phyloP scores from a whole-genome alignment of 2,888 invertebrate species.

The Leucania comma region DNA sequence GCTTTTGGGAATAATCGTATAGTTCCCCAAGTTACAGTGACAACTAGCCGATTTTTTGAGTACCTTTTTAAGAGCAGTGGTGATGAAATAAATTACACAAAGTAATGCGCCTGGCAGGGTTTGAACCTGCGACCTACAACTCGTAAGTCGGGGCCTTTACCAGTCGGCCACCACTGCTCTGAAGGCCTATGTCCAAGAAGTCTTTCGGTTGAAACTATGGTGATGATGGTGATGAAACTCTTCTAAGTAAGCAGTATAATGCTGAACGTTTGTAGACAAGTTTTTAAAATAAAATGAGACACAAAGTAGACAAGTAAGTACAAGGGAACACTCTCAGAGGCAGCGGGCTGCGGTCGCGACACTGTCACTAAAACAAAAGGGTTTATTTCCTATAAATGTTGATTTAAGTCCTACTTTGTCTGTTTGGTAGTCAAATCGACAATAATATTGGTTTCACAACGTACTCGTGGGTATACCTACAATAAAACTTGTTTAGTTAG shows the following conservation, averaged over 20 bases:
- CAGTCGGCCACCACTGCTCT: too few species aligned
- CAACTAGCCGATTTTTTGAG: too few species aligned
- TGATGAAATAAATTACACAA: too few species aligned
- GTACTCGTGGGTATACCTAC: too few species aligned
- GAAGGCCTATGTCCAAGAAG: too few species aligned
- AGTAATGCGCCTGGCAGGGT: too few species aligned
- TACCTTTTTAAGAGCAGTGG: too few species aligned
- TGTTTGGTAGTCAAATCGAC: conserved; percentile 8
- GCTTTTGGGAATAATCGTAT: too few species aligned
- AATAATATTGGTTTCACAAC: not conserved
- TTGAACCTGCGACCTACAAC: too few species aligned
- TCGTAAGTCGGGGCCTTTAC: too few species aligned
- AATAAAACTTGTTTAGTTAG: not conserved
- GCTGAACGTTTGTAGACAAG: conserved; percentile 36
- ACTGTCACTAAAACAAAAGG: conserved; percentile 52
- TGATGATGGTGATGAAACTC: not conserved
- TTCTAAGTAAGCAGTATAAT: not conserved
- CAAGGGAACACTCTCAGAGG: conserved; percentile 73
- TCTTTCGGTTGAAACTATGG: not conserved
- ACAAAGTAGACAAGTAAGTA: conserved; percentile 66
- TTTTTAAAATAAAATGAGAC: conserved; percentile 69
- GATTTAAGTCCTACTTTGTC: conserved; percentile 49
- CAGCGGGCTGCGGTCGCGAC: conserved; percentile 53
- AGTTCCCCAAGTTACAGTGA: too few species aligned
- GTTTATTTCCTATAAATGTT: conserved; percentile 53